Evolutionary conservation across 1,140 invertebrate species (phyloP).

Genomic region (Caenorhabditis remanei): DNA sequence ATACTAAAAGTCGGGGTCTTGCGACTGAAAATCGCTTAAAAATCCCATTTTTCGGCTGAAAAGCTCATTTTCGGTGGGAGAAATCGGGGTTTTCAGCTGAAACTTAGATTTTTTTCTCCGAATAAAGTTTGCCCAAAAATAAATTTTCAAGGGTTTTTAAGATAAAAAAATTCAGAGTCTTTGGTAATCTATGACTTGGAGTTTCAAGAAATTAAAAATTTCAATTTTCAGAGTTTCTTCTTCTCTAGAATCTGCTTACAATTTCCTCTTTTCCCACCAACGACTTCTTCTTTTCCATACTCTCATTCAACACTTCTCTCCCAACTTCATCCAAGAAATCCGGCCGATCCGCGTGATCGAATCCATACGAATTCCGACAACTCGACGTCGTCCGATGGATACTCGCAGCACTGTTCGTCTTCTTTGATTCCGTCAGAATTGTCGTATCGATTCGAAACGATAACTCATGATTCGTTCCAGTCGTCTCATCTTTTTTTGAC

Average conservation of each 20-base stretch:
- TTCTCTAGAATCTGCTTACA: not conserved
- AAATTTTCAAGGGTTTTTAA: too few relatives aligned
- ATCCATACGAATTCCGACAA: not conserved
- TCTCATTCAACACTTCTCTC: not conserved
- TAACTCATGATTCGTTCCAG: not conserved
- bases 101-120: too few relatives aligned
- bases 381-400: not conserved
- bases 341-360: not conserved
- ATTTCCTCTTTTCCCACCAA: not conserved
- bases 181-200: too few relatives aligned
- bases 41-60: too few relatives aligned
- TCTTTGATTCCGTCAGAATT: not conserved
- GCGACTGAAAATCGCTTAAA: too few relatives aligned
- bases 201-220: too few relatives aligned
- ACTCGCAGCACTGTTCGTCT: constrained; percentile 12
- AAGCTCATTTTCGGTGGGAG: too few relatives aligned
- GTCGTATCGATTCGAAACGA: constrained; percentile 4
- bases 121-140: too few relatives aligned
- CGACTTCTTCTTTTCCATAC: not conserved
- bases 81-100: too few relatives aligned
- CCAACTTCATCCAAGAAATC: not conserved
- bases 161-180: too few relatives aligned
- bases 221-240: too few relatives aligned
- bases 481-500: not conserved
- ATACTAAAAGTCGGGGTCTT: too few relatives aligned